Evolutionary conservation across 2,113 vertebrate species (phyloP).

Genomic region (Bagarius yarrelli): DNA sequence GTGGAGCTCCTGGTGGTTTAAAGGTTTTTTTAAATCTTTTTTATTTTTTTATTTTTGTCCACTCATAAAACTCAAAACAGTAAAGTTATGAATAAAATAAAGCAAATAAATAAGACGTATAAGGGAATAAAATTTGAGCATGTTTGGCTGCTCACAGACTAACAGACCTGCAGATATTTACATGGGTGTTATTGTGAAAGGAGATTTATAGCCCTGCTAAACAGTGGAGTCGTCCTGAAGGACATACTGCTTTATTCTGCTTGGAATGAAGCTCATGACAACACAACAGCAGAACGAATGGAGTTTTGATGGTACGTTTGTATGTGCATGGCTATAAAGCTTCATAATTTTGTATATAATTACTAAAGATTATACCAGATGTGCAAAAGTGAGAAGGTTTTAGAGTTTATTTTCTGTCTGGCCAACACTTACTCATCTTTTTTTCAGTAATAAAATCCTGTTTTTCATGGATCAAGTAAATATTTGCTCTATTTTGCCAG

Average conservation of each 20-base stretch:
- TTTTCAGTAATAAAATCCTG: slow-evolving; percentile 7
- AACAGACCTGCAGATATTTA: slow-evolving; percentile 44
- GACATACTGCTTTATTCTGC: neutral
- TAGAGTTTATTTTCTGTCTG: neutral
- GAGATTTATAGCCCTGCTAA: slow-evolving; percentile 39
- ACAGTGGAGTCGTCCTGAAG: slow-evolving; percentile 24
- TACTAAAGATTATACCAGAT: neutral
- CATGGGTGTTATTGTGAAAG: slow-evolving; percentile 46
- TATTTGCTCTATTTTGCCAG: slow-evolving; percentile 30
- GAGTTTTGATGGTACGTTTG: neutral
- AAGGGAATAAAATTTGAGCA: slow-evolving; percentile 41
- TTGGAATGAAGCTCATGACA: neutral
- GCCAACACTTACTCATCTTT: neutral
- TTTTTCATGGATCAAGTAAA: slow-evolving; percentile 38
- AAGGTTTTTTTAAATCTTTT: neutral
- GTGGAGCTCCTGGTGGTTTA: slow-evolving; percentile 44
- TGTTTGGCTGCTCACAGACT: slow-evolving; percentile 20
- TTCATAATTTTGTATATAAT: neutral
- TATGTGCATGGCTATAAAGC: neutral
- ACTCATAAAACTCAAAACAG: slow-evolving; percentile 48
- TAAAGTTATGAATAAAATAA: slow-evolving; percentile 57
- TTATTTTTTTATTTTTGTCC: slow-evolving; percentile 34
- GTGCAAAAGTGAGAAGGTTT: neutral
- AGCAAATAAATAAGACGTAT: slow-evolving; percentile 46
- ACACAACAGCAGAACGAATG: neutral